Base-by-base conservation (phyloP, 2,797 vertebrate genomes). In the Mastacembelus armatus region DNA sequence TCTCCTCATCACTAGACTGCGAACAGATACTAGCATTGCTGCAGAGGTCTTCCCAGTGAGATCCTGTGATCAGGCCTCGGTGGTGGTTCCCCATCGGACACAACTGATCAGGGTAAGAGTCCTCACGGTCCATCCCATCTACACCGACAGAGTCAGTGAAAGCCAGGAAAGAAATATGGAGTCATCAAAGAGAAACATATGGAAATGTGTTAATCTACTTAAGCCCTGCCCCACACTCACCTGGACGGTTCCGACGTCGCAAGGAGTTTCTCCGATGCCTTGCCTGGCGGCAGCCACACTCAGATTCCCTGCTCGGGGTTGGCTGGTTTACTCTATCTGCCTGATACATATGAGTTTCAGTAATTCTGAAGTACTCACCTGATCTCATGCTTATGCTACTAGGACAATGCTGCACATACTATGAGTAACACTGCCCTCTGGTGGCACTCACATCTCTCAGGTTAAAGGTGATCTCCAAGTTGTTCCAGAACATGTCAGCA, bases 401-500 rank as follows among this genome's bases (percentile, higher is more conserved):
- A n/a, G n/a, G n/a, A n/a, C n/a, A n/a, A n/a, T n/a, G n/a, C n/a
- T n/a, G n/a, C n/a, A n/a, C n/a, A n/a, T n/a, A n/a, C n/a, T n/a
- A n/a, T n/a, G n/a, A n/a, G 21, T 39, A 29, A 45, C 49, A 30
- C 12, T 21, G n/a, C 64, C 67, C 59, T 48, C 61, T 67, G 44
- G 65, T 54, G 80, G 79, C 68, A 91, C 97, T 98, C 93, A 99
- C 97, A 85, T 99, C 97, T 95, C 95, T 91, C 51, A 99, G 90
- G 90, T 96, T 98, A 90, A 99, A 98, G 45, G 98, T 99, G 91
- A 99, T 96, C 84, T 99, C 98, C 77, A 99, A 67, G 87, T 97
- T 98, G 84, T 86, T 95, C 98, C 98, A 99, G 92, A 99, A 99
- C 78, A 90, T 90, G 87, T 96, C 92, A 0, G 96, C 91, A 58